Conservation (phyloP, 2,113 vertebrate genomes). For the Petrocephalus zakoni region DNA sequence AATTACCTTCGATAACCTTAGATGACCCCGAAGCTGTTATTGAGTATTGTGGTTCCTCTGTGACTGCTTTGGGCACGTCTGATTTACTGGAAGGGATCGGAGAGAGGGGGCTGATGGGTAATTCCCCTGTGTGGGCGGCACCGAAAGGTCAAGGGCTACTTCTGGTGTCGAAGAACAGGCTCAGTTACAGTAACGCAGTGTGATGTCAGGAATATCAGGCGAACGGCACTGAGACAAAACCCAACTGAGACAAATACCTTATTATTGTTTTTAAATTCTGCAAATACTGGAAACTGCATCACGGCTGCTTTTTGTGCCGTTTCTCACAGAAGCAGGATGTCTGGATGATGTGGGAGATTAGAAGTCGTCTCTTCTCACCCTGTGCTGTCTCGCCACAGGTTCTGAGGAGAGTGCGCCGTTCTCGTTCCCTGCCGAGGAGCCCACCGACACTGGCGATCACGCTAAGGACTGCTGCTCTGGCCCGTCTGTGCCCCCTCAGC, state of each 20-base stretch:
- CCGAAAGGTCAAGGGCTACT: conserved; percentile 24
- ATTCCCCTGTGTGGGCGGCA: conserved; percentile 42
- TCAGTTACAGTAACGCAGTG: conserved; percentile 46
- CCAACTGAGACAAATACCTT: background rate
- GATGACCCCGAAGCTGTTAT: background rate
- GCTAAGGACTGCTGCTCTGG: conserved; percentile 76
- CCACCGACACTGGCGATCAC: conserved; percentile 53
- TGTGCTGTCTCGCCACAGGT: conserved; percentile 41
- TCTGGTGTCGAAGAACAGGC: conserved; percentile 23
- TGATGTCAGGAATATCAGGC: conserved; percentile 28
- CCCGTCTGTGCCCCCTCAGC: conserved; percentile 67
- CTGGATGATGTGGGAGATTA: background rate
- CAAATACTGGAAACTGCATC: background rate
- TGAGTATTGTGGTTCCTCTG: background rate
- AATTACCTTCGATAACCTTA: background rate
- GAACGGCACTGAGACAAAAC: background rate
- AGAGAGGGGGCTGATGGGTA: conserved; percentile 30
- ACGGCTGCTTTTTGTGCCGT: background rate
- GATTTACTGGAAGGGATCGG: conserved; percentile 18
- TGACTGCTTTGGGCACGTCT: background rate
- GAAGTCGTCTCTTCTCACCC: background rate
- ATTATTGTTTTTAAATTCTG: background rate
- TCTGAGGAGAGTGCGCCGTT: conserved; percentile 74
- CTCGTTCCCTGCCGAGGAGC: conserved; percentile 66
- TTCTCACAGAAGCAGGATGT: background rate